Evolutionary conservation across 2,797 vertebrate species (phyloP), one percentile per base, ranked within the genome.

Genomic region (Girardinus metallicus): DNA sequence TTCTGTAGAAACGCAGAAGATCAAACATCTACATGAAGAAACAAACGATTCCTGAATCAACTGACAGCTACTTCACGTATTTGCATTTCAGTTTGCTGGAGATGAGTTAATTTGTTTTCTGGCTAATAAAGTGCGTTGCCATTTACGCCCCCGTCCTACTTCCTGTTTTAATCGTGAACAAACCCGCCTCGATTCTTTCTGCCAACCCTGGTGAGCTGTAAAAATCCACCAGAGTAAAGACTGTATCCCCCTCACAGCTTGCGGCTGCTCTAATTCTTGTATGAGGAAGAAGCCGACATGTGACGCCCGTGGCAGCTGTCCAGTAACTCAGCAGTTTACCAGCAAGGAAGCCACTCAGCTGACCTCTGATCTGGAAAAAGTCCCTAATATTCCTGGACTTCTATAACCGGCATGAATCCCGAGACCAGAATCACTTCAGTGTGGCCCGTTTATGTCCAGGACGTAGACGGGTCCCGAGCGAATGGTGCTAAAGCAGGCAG

Each of bases 341-440:
- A 78, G 62, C 51, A 66, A 51, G 76, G 29, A 62, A 49, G 55
- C 41, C 0, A 29, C 70, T n/a, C 31, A 2, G 74, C 21, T 26
- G 83, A 79, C 70, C 78, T 79, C 34, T 64, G 74, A 81, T n/a
- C 70, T 75, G 57, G 72, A 66, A 81, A 68, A 71, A 84, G 79
- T 46, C 68, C 84, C 79, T 16, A 29, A 82, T 85, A 68, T 60
- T 80, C 72, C 84, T 70, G 51, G 73, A 80, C 26, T 16, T 51
- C 49, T 46, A 8, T 31, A 60, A 60, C 41, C 74, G 2, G 64
- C 46, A 5, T 44, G 31, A 76, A 29, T 83, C 55, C 31, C 2
- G 23, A 64, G 12, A 47, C 64, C 16, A 29, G 47, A 12, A 9
- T 41, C 51, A 66, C 62, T 53, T 72, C 71, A 51, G 36, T 70